Base-by-base conservation (phyloP, 2,113 vertebrate genomes). In the Scortum barcoo region DNA sequence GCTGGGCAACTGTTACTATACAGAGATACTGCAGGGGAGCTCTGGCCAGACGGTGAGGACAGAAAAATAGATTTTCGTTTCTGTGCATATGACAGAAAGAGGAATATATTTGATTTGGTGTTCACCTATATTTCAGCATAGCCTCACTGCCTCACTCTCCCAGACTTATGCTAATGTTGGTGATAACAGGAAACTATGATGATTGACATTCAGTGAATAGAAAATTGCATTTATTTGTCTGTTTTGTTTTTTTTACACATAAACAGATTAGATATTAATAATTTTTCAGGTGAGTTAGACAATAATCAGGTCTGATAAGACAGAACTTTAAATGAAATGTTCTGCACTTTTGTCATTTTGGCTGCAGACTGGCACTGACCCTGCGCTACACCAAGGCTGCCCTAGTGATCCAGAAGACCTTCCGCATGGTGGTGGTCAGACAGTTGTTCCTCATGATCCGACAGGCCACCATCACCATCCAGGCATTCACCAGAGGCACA, bases 21-120 rank as follows among this genome's bases (percentile, higher is more conserved):
- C 96, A 96, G 89, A 93, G 93, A 90, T 90, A 92, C 89, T 78
- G 81, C 85, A 92, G 94, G 61, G 95, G 95, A 78, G 67, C 90
- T 0, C 89, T 94, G 76, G 94, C 94, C 46, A 91, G 95, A 69
- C 91, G 94, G 95, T 96, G 67, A 91, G 92, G 4, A 38, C 3
- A 30, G 4, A 68, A 57, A 19, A n/a, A 46, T 1, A 44, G 33
- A 9, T 38, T 20, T 74, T 33, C 76, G 17, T 42, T 9, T 36
- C 10, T 72, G 40, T 83, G 48, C 56, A 16, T 20, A 16, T 4
- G 63, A 30, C 7, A 44, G 3, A 65, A 7, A 26, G 1, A 11
- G 38, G 1, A 24, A 42, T 42, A 42, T 65, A 24, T 60, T 60
- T 30, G 1, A 14, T 24, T 20, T 24, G 48, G 14, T 56, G 6